Evolutionary conservation across 2,797 vertebrate genomes (phyloP), one percentile per base, ranked within the genome.

Genomic region (Lerista edwardsae): DNA sequence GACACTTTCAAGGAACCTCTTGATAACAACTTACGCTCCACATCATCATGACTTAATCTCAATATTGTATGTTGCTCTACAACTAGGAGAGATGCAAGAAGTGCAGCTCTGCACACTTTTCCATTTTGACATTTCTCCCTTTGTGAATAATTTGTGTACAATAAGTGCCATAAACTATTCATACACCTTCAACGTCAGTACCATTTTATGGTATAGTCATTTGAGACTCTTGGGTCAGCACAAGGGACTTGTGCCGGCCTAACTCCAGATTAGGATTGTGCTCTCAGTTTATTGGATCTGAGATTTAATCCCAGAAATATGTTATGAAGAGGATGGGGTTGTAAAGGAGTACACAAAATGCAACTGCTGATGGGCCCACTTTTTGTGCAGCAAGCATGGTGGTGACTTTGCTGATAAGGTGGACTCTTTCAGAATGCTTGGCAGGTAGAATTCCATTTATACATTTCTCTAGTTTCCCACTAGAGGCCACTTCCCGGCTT

Each of bases 1-100:
- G 97, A 88, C 97, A 95, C 88, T 89, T 98, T 86, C 84, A 87
- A 75, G 12, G 25, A 14, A 36, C 81, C 72, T 77, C 88, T 9
- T 79, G 61, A 80, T 92, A 83, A 91, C 62, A 77, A 7, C 51
- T 84, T 71, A 36, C 55, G 21, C 14, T 25, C 57, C 21, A 71
- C n/a, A 79, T 87, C 39, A 67, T 29, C 82, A 34, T 31, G 14
- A 4, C 2, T 64, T 41, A 55, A 34, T 34, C 75, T 69, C 36
- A 25, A 6, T 44, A 25, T 61, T 86, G 64, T 84, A 79, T 64
- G 77, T 1, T 1, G 55, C 78, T 85, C 5, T 57, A 57, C 76
- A 2, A 3, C 65, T 80, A 87, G 25, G 84, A 86, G 84, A 92
- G 89, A 90, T 93, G 89, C 25, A 29, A 68, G 59, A 88, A 59